Evolutionary conservation across 2,113 vertebrate genomes (phyloP), one percentile per base, ranked within the genome.

Genomic region (Macrotus californicus): DNA sequence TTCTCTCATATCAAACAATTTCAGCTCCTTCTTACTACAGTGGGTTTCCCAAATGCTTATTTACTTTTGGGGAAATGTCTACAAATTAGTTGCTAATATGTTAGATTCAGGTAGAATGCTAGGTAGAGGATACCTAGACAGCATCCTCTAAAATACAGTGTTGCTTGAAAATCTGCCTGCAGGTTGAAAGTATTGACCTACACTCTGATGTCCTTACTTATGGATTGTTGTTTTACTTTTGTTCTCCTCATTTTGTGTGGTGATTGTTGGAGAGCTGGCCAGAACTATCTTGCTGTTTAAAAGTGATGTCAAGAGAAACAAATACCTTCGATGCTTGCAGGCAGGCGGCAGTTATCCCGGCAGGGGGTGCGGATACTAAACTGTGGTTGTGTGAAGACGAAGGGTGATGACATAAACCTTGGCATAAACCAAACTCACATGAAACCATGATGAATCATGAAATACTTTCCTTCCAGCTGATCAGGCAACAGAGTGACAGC

Each of bases 81-180:
- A 48, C 22, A 61, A 8, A n/a, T 34, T 39, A 13, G 39, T 83
- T 67, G n/a, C 80, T 67, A 10, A 59, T 59, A 46, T 36, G 3
- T n/a, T 81, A n/a, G 36, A 87, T 36, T 87, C 52, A 43, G 31
- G 48, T 48, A 48, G 48, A 48, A 48, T 48, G 2, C 11, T 48
- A 48, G 7, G 48, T 48, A 48, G 48, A 48, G 48, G 54, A 41
- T 2, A 10, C 6, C 31, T 26, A 76, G 46, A 26, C 48, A 56
- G 14, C 0, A 0, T 39, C 2, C 6, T 72, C 3, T 29, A 61
- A 59, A 73, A 87, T n/a, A 39, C 0, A 36, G 11, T 2, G 36
- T 9, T 22, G 18, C 29, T 48, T 7, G 41, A 61, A 80, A 86
- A 94, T 77, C 0, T 29, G 2, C 11, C 8, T 91, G 87, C 2